Evolutionary conservation across 2,888 invertebrate species (phyloP), one percentile per base, ranked within the genome.

Genomic region (Tetragonisca angustula): DNA sequence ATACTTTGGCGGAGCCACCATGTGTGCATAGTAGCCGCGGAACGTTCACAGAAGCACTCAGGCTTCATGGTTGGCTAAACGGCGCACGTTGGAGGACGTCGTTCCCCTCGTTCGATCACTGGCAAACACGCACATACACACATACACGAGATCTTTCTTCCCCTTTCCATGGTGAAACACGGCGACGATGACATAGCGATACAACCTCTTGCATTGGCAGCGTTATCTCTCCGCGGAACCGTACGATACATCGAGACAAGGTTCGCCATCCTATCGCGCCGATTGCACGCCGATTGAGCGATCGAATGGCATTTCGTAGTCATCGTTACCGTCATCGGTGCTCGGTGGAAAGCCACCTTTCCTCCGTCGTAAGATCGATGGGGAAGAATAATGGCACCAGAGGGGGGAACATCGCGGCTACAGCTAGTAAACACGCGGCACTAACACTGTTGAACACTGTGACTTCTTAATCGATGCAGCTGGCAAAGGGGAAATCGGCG

Each of bases 21-120:
- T 61, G 61, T 61, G 27, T 61, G 32, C 61, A 61, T 61, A 32
- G 27, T 61, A 61, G 61, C 27, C 19, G 19, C 19, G 24, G 24
- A 32, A 9, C 24, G 71, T 71, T 59, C 85, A 61, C 77, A 75
- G 74, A 76, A 81, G 67, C 65, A 65, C 56, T 52, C 36, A 69
- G 43, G 62, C 77, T 84, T 84, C 87, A 84, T 76, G 89, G 76
- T 78, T 80, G 76, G 65, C 54, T 81, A 74, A 81, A 71, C 70
- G 77, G 24, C 83, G 13, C 68, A 54, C 61, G 56, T 17, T 27
- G 24, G 32, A 61, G 32, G 56, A 59, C 56, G 27, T 61, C 27
- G 61, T 27, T 61, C 49, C 43, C n/a, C 19, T 24, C n/a, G 43
- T 59, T 43, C n/a, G 68, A 17, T 50, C 50, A 19, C 59, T 71